Conservation (phyloP, 2,888 invertebrate species). For the Cylloceria caligata region DNA sequence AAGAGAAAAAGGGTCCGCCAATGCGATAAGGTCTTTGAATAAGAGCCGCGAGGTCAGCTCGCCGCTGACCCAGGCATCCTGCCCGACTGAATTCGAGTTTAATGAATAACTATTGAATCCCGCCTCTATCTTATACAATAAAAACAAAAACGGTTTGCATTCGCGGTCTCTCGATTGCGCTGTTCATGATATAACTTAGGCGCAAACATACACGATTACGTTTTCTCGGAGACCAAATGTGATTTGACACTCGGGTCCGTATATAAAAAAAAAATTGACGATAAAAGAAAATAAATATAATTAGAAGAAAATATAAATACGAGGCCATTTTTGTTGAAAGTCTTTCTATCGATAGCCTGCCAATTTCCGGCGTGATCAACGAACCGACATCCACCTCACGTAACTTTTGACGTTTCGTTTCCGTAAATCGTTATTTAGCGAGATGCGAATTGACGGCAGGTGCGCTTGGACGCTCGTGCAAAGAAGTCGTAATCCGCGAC, state of each 20-base stretch:
- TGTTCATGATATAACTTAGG: conserved; percentile 35
- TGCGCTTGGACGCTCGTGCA: conserved; percentile 54
- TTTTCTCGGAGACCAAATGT: conserved; percentile 2
- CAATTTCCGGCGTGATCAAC: too few species aligned
- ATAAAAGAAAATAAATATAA: too few species aligned
- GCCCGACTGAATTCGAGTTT: conserved; percentile 82
- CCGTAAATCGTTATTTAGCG: not conserved
- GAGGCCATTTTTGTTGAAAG: conserved; percentile 1
- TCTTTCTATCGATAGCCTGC: not conserved
- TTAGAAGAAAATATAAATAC: not conserved
- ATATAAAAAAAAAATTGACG: not conserved
- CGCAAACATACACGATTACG: not conserved
- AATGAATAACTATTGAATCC: conserved; percentile 84
- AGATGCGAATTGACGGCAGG: conserved; percentile 41
- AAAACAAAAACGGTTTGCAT: conserved; percentile 55
- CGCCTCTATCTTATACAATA: conserved; percentile 77
- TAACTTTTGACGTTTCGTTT: not conserved
- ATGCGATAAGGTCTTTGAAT: conserved; percentile 83
- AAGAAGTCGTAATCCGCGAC: conserved; percentile 56
- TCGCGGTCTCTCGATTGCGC: conserved; percentile 43
- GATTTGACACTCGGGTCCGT: not conserved
- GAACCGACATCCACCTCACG: not conserved
- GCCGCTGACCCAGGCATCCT: conserved; percentile 83
- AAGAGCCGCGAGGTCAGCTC: conserved; percentile 82
- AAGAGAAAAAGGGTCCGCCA: conserved; percentile 75